Percentiles rank a stretch among this genome's conserved stretches.
Conservation (phyloP, 2,113 vertebrate genomes). For the Maccullochella peelii region DNA sequence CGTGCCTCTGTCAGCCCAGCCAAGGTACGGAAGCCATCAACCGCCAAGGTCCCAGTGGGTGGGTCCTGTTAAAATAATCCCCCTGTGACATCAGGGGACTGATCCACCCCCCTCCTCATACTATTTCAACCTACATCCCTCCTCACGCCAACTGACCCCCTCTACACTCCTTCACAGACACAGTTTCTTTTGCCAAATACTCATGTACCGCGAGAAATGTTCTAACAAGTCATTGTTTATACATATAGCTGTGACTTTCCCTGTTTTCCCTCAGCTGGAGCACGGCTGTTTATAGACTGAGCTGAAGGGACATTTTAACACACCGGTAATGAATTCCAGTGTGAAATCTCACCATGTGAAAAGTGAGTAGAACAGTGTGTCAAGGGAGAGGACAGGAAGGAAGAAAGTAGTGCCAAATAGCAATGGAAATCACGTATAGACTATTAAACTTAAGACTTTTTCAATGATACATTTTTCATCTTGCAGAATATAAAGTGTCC, state of each 20-base stretch:
- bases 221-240: constrained; percentile 52
- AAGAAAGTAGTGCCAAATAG: constrained; percentile 6
- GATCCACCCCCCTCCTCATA: neutral
- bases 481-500: neutral
- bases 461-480: constrained; percentile 6
- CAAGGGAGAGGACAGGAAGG: constrained; percentile 44
- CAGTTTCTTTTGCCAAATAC: constrained; percentile 1
- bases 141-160: constrained; percentile 13
- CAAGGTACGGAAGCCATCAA: constrained; percentile 68
- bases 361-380: constrained; percentile 17
- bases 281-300: constrained; percentile 41
- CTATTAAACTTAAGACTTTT: constrained; percentile 9
- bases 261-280: constrained; percentile 51
- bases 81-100: constrained; percentile 71
- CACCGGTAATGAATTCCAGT: constrained; percentile 50
- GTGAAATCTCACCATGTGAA: constrained; percentile 42
- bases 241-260: constrained; percentile 44
- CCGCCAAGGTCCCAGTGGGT: constrained; percentile 63
- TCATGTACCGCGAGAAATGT: neutral
- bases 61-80: constrained; percentile 76
- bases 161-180: constrained; percentile 14
- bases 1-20: constrained; percentile 64
- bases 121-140: constrained; percentile 31
- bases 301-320: constrained; percentile 55
- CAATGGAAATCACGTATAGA: neutral